Evolutionary conservation across 2,113 vertebrate genomes (phyloP).

Genomic region (Brachypodius melanocephalos): DNA sequence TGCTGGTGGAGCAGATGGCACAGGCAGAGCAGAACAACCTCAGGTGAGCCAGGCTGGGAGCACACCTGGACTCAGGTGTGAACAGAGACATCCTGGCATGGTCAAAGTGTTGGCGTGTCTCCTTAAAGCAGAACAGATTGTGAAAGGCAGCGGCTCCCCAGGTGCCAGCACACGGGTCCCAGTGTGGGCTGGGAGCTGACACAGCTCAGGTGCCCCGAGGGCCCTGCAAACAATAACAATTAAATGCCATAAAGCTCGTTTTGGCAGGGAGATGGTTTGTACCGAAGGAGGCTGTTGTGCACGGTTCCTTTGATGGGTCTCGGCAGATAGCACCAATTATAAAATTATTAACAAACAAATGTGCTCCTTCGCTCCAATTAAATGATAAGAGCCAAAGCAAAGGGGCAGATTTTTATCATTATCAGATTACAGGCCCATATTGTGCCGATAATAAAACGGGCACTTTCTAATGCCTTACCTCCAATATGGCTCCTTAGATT

Average conservation of each 20-base stretch:
- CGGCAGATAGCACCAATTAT: conserved; percentile 43
- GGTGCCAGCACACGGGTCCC: accelerated
- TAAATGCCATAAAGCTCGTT: not conserved
- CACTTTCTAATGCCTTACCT: not conserved
- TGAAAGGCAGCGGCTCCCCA: not conserved
- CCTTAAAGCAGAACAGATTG: not conserved
- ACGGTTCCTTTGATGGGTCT: not conserved
- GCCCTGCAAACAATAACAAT: not conserved
- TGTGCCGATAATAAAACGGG: conserved; percentile 23
- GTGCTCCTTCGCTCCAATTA: conserved; percentile 44
- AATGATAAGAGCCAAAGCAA: conserved; percentile 55
- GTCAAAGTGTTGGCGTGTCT: conserved; percentile 12
- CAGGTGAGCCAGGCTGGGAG: conserved; percentile 39
- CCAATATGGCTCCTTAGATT: not conserved
- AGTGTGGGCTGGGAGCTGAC: not conserved
- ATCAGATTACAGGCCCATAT: conserved; percentile 46
- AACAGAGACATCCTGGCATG: not conserved
- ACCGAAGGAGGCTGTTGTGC: not conserved
- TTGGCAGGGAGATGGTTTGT: not conserved
- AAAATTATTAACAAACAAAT: conserved; percentile 54
- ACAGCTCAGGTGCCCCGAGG: not conserved
- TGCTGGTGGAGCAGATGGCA: not conserved
- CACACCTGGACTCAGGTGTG: not conserved
- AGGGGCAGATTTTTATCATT: conserved; percentile 50
- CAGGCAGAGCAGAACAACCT: not conserved